Evolutionary conservation across 2,797 vertebrate genomes (phyloP).

Genomic region (Myotis planiceps): DNA sequence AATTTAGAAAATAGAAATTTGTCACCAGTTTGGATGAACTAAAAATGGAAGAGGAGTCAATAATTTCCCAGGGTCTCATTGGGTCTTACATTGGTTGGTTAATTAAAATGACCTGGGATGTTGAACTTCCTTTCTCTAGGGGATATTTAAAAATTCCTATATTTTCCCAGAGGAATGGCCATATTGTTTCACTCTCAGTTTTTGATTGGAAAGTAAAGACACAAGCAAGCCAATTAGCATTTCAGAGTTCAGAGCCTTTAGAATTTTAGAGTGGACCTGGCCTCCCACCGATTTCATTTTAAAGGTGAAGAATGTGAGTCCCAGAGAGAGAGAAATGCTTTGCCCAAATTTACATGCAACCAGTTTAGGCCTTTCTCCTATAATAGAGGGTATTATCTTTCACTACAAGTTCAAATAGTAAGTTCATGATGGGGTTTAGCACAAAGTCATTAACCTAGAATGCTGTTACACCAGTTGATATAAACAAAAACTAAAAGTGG

Average conservation of each 20-base stretch:
- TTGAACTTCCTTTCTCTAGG: slow-evolving; percentile 63
- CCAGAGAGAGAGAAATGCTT: background rate
- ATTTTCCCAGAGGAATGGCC: slow-evolving; percentile 57
- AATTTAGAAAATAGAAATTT: slow-evolving; percentile 47
- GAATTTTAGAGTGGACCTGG: slow-evolving; percentile 30
- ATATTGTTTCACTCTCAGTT: slow-evolving; percentile 59
- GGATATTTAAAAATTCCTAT: slow-evolving; percentile 49
- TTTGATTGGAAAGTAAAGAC: slow-evolving; percentile 45
- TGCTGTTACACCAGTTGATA: background rate
- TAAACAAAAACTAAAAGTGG: background rate
- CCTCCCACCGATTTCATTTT: slow-evolving; percentile 24
- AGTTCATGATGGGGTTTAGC: background rate
- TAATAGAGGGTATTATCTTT: background rate
- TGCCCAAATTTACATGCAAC: background rate
- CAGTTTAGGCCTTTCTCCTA: background rate
- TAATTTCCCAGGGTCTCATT: slow-evolving; percentile 24
- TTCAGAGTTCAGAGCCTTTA: slow-evolving; percentile 10
- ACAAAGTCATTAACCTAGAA: background rate
- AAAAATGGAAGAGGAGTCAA: slow-evolving; percentile 47
- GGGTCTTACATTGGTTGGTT: slow-evolving; percentile 54
- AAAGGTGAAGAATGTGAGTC: slow-evolving; percentile 41
- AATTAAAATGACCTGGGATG: slow-evolving; percentile 77
- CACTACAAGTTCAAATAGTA: background rate
- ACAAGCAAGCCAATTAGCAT: slow-evolving; percentile 57
- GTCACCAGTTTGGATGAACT: slow-evolving; percentile 32